phyloP scores from a whole-genome alignment of 2,113 vertebrate genomes.

The Bos taurus region DNA sequence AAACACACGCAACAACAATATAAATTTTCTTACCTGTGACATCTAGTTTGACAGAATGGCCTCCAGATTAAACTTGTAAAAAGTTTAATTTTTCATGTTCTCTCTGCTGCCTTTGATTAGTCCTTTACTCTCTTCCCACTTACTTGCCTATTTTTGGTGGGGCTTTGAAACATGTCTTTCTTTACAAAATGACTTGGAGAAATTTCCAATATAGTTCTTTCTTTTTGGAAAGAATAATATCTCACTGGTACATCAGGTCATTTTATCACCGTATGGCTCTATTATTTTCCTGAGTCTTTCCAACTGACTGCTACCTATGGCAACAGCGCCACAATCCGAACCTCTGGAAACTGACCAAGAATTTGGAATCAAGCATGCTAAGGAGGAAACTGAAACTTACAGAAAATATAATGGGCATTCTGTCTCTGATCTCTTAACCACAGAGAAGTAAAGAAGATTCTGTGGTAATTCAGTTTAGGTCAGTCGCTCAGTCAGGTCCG shows the following conservation, averaged over 20 bases:
- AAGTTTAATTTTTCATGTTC: background rate
- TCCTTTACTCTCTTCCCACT: background rate
- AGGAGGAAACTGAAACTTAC: background rate
- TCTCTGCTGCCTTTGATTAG: background rate
- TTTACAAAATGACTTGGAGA: background rate
- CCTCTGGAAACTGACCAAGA: background rate
- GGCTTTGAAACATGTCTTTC: background rate
- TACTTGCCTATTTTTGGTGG: background rate
- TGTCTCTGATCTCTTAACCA: background rate
- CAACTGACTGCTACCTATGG: background rate
- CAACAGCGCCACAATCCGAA: background rate
- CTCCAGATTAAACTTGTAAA: background rate
- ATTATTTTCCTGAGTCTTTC: background rate
- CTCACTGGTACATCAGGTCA: background rate
- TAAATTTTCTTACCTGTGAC: background rate
- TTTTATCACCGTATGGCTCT: background rate
- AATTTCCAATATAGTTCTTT: background rate
- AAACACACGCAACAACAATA: background rate
- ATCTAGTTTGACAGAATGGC: background rate
- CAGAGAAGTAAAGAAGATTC: background rate
- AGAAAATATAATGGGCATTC: background rate
- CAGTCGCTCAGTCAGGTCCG: background rate
- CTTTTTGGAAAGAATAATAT: background rate
- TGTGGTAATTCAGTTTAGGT: background rate
- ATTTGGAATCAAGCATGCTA: background rate